Percentiles rank a stretch among this genome's conserved stretches.
phyloP scores from a whole-genome alignment of 1,140 invertebrate species.

The Rhynchophorus ferrugineus region DNA sequence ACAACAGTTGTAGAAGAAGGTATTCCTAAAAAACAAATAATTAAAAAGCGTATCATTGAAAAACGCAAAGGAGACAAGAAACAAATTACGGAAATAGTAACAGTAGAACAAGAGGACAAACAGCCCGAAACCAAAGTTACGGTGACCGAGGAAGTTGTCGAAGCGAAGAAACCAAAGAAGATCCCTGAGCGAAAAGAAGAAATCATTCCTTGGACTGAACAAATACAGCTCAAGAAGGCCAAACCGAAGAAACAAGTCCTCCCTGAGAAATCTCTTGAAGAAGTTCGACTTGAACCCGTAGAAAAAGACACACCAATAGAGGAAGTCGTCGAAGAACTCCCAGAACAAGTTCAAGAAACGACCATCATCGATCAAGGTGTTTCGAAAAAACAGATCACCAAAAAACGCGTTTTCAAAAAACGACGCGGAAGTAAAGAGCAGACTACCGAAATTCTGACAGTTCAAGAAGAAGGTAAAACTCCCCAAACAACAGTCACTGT shows the following conservation, averaged over 20 bases:
- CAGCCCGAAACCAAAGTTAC: constrained; percentile 27
- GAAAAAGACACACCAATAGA: constrained; percentile 2
- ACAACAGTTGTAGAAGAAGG: constrained; percentile 36
- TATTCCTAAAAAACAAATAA: constrained; percentile 25
- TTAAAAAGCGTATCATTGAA: constrained; percentile 35
- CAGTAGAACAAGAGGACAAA: constrained; percentile 27
- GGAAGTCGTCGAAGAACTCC: constrained; percentile 35
- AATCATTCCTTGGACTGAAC: constrained; percentile 29
- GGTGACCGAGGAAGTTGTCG: constrained; percentile 19
- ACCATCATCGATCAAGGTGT: constrained; percentile 33
- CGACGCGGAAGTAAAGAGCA: constrained; percentile 38
- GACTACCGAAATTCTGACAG: constrained; percentile 34
- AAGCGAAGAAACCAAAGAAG: constrained; percentile 29
- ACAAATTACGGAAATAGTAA: constrained; percentile 33
- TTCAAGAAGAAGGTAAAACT: constrained; percentile 35
- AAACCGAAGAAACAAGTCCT: constrained; percentile 29
- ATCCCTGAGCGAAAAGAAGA: constrained; percentile 35
- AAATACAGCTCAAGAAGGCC: constrained; percentile 24
- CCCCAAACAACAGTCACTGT: constrained; percentile 32
- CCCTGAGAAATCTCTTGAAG: constrained; percentile 34
- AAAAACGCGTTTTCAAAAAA: constrained; percentile 40
- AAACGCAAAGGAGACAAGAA: constrained; percentile 26
- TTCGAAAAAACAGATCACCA: constrained; percentile 31
- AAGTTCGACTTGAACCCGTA: constrained; percentile 16
- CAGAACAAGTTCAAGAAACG: constrained; percentile 28